Conservation (phyloP, 2,888 invertebrate species). For the Ditula angustiorana region DNA sequence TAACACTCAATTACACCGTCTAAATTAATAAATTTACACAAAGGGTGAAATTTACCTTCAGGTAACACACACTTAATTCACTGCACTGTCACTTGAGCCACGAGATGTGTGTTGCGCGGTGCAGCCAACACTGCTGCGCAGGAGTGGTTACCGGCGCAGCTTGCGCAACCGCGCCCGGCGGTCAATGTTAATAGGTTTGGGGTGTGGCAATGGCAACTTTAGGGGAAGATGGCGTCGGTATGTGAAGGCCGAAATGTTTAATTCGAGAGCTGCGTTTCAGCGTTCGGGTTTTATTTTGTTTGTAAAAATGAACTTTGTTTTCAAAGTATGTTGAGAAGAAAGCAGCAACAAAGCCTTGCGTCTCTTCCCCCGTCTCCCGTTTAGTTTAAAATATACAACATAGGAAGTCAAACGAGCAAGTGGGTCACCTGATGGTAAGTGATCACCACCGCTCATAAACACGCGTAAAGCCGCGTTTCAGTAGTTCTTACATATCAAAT, state of each 20-base stretch:
- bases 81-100: constrained; percentile 14
- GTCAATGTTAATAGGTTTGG: constrained; percentile 36
- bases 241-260: neutral
- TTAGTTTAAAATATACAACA: too few relatives aligned
- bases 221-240: neutral
- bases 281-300: too few relatives aligned
- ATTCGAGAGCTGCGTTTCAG: too few relatives aligned
- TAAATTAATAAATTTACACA: neutral
- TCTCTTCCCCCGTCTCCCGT: too few relatives aligned
- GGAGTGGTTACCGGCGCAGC: constrained; percentile 15
- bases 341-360: too few relatives aligned
- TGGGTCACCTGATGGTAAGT: too few relatives aligned
- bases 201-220: constrained; percentile 7
- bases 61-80: constrained; percentile 3
- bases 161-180: constrained; percentile 30
- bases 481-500: too few relatives aligned
- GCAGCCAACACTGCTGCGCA: constrained; percentile 34
- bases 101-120: constrained; percentile 24
- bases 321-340: too few relatives aligned
- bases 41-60: constrained; percentile 9
- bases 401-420: too few relatives aligned
- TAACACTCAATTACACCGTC: neutral
- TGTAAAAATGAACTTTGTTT: too few relatives aligned
- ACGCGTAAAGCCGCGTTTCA: too few relatives aligned
- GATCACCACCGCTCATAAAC: too few relatives aligned